Evolutionary conservation across 2,113 vertebrate species (phyloP).

Genomic region (Cercopithecus mona): DNA sequence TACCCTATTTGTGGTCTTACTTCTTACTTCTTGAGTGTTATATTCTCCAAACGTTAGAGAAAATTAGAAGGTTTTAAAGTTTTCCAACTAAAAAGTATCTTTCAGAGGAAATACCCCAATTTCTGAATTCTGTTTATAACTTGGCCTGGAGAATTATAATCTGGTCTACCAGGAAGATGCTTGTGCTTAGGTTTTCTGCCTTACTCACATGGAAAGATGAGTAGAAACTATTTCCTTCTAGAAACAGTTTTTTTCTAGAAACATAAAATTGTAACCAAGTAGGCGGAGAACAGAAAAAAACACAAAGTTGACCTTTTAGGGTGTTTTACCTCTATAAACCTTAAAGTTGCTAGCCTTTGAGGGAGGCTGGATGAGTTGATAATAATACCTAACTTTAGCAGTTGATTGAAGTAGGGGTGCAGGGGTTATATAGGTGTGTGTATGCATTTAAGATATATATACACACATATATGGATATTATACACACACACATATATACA

Average conservation of each 20-base stretch:
- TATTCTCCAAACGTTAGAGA: neutral
- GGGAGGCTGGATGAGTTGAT: neutral
- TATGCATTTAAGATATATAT: neutral
- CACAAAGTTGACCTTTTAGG: neutral
- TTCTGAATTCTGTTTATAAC: neutral
- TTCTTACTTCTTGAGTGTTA: constrained; percentile 16
- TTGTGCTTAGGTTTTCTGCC: constrained; percentile 13
- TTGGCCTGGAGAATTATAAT: neutral
- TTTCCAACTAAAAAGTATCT: constrained; percentile 25
- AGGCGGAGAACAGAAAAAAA: neutral
- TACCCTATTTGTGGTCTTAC: neutral
- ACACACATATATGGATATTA: too few species aligned
- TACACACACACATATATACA: neutral
- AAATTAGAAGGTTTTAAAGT: constrained; percentile 25
- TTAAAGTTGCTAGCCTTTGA: neutral
- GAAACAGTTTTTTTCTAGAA: constrained; percentile 57
- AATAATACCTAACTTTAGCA: neutral
- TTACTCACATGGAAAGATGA: constrained; percentile 9
- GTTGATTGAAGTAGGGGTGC: neutral
- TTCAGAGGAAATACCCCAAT: neutral
- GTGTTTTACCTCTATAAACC: neutral
- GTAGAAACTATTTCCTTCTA: constrained; percentile 31
- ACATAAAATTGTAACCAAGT: constrained; percentile 14
- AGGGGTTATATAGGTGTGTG: neutral
- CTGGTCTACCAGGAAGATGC: neutral